Evolutionary conservation across 2,797 vertebrate species (phyloP).

Genomic region (Ctenochaetus hawaiiensis): DNA sequence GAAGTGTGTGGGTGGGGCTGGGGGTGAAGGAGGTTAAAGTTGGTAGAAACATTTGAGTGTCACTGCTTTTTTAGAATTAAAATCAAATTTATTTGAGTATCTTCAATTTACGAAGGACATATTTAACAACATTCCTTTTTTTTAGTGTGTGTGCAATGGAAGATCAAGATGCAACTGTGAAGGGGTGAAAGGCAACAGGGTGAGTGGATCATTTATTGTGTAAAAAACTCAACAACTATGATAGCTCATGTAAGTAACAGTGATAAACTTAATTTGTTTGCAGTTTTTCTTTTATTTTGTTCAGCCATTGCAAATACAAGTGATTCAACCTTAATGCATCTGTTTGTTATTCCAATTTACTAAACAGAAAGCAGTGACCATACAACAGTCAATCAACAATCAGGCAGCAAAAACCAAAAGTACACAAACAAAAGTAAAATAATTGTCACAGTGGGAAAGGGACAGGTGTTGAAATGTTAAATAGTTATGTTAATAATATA

Average conservation of each 20-base stretch:
- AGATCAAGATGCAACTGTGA: constrained; percentile 68
- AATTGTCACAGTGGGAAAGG: not conserved
- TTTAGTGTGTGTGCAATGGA: constrained; percentile 70
- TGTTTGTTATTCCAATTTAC: no score
- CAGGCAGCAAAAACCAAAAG: no score
- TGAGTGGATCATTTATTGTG: constrained; percentile 48
- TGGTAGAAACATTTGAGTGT: not conserved
- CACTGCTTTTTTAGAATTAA: not conserved
- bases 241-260: not conserved
- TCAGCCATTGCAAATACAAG: no score
- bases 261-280: no score
- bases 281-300: no score
- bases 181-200: constrained; percentile 77
- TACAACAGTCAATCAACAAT: no score
- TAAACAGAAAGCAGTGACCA: no score
- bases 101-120: not conserved
- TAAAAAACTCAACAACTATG: not conserved
- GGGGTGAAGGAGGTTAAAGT: no score
- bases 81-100: not conserved
- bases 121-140: constrained; percentile 3
- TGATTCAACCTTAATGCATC: not conserved
- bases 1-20: no score
- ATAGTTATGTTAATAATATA: no score
- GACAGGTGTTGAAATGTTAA: not conserved
- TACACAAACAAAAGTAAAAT: no score